phyloP scores from a whole-genome alignment of 2,888 invertebrate species.

The Brenthis hecate region DNA sequence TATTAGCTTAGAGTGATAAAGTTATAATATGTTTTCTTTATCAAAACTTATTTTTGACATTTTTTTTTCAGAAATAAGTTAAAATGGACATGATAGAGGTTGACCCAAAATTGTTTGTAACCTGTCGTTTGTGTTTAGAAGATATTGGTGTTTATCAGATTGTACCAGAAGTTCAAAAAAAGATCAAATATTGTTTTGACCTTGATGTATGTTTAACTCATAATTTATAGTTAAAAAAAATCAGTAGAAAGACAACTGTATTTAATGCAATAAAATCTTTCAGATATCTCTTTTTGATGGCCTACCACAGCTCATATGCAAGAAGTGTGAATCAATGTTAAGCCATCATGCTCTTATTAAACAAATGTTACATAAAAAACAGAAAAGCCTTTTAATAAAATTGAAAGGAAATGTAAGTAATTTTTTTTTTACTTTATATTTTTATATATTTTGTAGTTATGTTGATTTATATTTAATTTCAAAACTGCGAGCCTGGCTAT shows the following conservation, averaged over 20 bases:
- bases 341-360: constrained; percentile 53
- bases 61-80: constrained; percentile 28
- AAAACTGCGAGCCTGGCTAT: too few species aligned
- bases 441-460: too few species aligned
- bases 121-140: constrained; percentile 70
- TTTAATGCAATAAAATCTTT: background rate
- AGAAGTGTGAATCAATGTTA: constrained; percentile 61
- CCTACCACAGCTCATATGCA: constrained; percentile 70
- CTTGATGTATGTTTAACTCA: constrained; percentile 60
- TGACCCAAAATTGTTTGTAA: constrained; percentile 65
- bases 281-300: constrained; percentile 48
- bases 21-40: background rate
- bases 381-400: constrained; percentile 52
- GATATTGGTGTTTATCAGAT: constrained; percentile 69
- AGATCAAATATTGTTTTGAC: constrained; percentile 70
- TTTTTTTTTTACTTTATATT: background rate
- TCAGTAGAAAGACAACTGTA: background rate
- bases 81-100: constrained; percentile 59
- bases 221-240: background rate
- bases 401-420: constrained; percentile 50
- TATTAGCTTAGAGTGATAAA: background rate
- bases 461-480: too few species aligned
- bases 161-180: constrained; percentile 60
- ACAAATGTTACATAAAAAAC: constrained; percentile 58
- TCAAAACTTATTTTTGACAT: background rate